Evolutionary conservation across 2,797 vertebrate genomes (phyloP), one percentile per base, ranked within the genome.

Genomic region (Amblyopsis hoosieri): DNA sequence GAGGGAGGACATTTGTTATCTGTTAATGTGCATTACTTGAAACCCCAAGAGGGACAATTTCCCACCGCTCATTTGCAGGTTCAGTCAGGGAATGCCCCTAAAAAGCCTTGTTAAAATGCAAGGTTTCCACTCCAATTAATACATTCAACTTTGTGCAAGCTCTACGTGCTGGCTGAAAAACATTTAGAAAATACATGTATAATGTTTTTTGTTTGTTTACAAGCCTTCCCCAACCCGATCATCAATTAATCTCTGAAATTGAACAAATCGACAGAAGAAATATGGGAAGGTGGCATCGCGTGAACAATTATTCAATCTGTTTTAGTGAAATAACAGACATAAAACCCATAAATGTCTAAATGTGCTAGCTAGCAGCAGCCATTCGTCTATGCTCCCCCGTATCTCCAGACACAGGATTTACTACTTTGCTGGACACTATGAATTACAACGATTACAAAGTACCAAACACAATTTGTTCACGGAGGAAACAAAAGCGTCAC

Each of bases 221-320:
- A 69, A 61, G 62, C 56, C 62, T 52, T 51, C 64, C 76, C 68
- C 61, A 29, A 66, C 61, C 17, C 13, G 61, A 53, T 46, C 15
- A 31, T 64, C 68, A 71, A 70, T 76, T 57, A 33, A 60, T 75
- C 50, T 53, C 33, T 33, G 69, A 29, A 71, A 85, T 81, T 72
- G 42, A 84, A 80, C 80, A 69, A 81, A 29, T 64, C 13, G 53
- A 77, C 80, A 81, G 60, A 65, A 37, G 42, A 58, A 72, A 67
- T 69, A 75, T n/a, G 64, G 29, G 45, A 37, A 52, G 45, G 57
- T 56, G 33, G 65, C 69, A 62, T 37, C 66, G 75, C 60, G 69
- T n/a, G 54, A 74, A 57, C 56, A 65, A 67, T 67, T 62, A 63
- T 55, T 57, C 61, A 50, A 64, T 78, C 47, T 70, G 69, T 69